phyloP scores from a whole-genome alignment of 2,888 invertebrate genomes.

The Noctuana brunneofusca region DNA sequence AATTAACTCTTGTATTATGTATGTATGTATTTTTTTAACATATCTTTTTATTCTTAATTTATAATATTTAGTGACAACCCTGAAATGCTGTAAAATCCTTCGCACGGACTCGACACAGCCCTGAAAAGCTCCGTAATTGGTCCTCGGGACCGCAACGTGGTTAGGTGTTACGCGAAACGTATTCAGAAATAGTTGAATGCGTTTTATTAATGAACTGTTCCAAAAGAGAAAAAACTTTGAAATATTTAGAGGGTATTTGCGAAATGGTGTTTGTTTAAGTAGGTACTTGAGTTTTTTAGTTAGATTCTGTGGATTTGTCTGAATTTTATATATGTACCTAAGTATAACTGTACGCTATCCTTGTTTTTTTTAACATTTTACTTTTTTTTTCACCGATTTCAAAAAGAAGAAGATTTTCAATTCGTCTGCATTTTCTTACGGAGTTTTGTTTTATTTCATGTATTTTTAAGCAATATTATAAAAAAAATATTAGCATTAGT shows the following conservation, averaged over 20 bases:
- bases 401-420: too few relatives aligned
- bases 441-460: too few relatives aligned
- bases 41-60: too few relatives aligned
- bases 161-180: slow-evolving; percentile 31
- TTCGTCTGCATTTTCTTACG: too few relatives aligned
- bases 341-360: too few relatives aligned
- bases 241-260: background rate
- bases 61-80: slow-evolving; percentile 7
- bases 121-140: slow-evolving; percentile 27
- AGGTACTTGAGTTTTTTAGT: background rate
- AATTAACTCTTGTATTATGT: too few relatives aligned
- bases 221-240: slow-evolving; percentile 6
- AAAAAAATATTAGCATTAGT: too few relatives aligned
- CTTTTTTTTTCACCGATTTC: too few relatives aligned
- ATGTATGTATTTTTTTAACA: too few relatives aligned
- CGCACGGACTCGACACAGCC: slow-evolving; percentile 8
- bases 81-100: background rate
- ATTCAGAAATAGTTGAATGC: slow-evolving; percentile 24
- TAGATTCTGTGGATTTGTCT: background rate
- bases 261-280: background rate
- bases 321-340: too few relatives aligned
- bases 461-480: too few relatives aligned
- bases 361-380: too few relatives aligned
- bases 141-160: slow-evolving; percentile 19
- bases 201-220: slow-evolving; percentile 21